Evolutionary conservation across 2,888 invertebrate species (phyloP).

Genomic region (Eudasyphora cyanicolor): DNA sequence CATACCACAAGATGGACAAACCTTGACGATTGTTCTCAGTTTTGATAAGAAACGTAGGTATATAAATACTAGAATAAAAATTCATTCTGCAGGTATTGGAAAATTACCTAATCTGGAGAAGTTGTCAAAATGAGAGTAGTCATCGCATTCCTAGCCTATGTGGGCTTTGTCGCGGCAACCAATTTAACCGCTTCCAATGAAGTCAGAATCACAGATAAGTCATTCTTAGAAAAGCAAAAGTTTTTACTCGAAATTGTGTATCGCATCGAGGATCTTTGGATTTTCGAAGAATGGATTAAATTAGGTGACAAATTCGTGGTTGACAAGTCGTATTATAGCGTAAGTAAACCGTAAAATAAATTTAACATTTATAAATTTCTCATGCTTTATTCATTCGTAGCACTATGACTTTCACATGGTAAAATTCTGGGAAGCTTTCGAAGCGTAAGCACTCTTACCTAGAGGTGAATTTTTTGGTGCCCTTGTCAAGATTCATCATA

Average conservation of each 20-base stretch:
- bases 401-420: conserved; percentile 67
- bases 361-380: neutral
- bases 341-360: conserved; percentile 45
- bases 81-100: too few relatives aligned
- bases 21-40: too few relatives aligned
- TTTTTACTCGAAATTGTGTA: conserved; percentile 73
- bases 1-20: too few relatives aligned
- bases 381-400: conserved; percentile 49
- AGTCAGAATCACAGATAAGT: conserved; percentile 71
- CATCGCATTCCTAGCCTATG: conserved; percentile 67
- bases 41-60: too few relatives aligned
- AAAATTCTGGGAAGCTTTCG: conserved; percentile 68
- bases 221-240: conserved; percentile 71
- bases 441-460: conserved; percentile 80
- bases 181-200: conserved; percentile 60
- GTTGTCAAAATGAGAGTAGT: conserved; percentile 68
- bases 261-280: conserved; percentile 68
- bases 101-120: conserved; percentile 66
- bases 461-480: conserved; percentile 82
- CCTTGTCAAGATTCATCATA: conserved; percentile 80
- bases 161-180: conserved; percentile 66
- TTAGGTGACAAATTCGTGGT: conserved; percentile 81
- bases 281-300: conserved; percentile 74
- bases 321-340: conserved; percentile 66
- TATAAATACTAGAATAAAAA: too few relatives aligned